A percentile compares a stretch with the other conserved stretches of the same genome.
Evolutionary conservation across 2,888 invertebrate species (phyloP).

Genomic region (Oeneis ivallda): DNA sequence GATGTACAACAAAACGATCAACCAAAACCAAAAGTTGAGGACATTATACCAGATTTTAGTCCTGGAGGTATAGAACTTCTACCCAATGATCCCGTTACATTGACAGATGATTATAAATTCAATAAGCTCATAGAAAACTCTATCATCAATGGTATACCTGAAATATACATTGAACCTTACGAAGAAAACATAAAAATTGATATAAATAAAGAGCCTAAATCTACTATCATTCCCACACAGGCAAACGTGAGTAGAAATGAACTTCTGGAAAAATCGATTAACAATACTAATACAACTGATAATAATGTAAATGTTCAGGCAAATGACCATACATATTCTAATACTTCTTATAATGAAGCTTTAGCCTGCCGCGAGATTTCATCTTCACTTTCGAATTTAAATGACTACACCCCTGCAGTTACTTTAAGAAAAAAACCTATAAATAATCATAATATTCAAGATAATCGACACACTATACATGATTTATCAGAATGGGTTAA

Average conservation of each 20-base stretch:
- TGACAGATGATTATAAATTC: conserved; percentile 71
- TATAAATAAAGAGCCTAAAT: background rate
- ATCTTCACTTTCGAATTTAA: conserved; percentile 20
- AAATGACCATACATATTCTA: background rate
- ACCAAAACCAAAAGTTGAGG: background rate
- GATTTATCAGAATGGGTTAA: conserved; percentile 70
- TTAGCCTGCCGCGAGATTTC: background rate
- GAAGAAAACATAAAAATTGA: conserved; percentile 11
- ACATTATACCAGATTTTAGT: background rate
- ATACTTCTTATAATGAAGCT: background rate
- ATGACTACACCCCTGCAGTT: conserved; percentile 42
- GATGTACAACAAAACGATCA: conserved; percentile 13
- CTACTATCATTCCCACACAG: conserved; percentile 1
- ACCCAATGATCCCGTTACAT: conserved; percentile 42
- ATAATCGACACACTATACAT: conserved; percentile 67
- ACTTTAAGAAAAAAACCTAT: conserved; percentile 48
- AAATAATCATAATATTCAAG: conserved; percentile 46
- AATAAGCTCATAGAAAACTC: conserved; percentile 53
- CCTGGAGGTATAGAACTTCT: background rate
- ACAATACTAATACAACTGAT: background rate
- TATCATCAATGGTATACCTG: conserved; percentile 10
- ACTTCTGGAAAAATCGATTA: conserved; percentile 2
- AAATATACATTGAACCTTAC: conserved; percentile 12
- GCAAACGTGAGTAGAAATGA: conserved; percentile 4
- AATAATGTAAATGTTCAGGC: background rate